Evolutionary conservation across 2,888 invertebrate genomes (phyloP), one percentile per base, ranked within the genome.

Genomic region (Rhagophthalmus giganteus): DNA sequence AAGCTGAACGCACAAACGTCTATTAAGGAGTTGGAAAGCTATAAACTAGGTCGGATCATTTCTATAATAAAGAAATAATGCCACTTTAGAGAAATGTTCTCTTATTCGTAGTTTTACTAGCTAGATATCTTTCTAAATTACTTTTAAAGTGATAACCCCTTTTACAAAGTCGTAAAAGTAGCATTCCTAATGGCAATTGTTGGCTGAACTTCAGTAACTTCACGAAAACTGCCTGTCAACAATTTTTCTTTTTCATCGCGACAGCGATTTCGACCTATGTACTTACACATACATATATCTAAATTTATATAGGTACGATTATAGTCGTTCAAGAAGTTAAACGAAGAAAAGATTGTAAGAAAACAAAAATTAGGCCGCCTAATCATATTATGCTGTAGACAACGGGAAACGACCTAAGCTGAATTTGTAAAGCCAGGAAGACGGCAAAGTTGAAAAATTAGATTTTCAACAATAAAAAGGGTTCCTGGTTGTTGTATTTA

Each of bases 141-240:
- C 35, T 46, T 46, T 25, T 30, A 31, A 46, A 46, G 46, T 37
- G 37, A 37, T 37, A 46, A 46, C 37, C 28, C 46, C 24, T 30
- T 46, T 46, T 46, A 30, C 24, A 46, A 31, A 31, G 20, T 38
- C 37, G 35, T 46, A 46, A 46, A 46, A 46, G 37, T 35, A 37
- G n/a, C 20, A n/a, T 30, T 30, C 30, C 26, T 37, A 25, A 37
- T 25, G 11, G 2, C 37, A 37, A 37, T 25, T 37, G 24, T 37
- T 25, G 13, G 25, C 37, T 37, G 24, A 37, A 37, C 13, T 37
- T 11, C 9, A 25, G 12, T 12, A 37, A 25, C 14, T 37, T 34
- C 34, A 37, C 25, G n/a, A 8, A 34, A 37, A 37, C 37, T 37
- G 13, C 13, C 24, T 37, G 25, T 14, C 37, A 37, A 37, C 25